phyloP scores from a whole-genome alignment of 2,797 vertebrate species.

The Falco concolor region DNA sequence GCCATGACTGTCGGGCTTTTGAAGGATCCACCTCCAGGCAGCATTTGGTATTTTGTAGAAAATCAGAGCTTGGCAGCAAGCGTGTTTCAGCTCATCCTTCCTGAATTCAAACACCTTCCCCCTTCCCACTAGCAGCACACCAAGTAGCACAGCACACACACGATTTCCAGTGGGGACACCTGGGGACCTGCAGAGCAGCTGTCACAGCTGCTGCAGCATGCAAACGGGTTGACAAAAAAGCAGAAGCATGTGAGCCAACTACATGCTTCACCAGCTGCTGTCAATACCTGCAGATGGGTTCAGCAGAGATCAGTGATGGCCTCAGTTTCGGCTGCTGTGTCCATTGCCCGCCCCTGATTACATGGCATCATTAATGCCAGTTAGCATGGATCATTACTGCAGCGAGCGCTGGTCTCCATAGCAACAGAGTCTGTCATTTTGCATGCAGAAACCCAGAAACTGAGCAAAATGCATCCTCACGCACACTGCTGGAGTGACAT shows the following conservation, averaged over 20 bases:
- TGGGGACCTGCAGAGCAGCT: neutral
- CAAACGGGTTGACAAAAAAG: neutral
- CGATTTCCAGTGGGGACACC: neutral
- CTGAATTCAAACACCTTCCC: neutral
- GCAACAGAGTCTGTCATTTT: neutral
- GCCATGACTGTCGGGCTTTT: rapidly evolving
- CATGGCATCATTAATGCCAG: neutral
- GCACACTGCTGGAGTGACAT: rapidly evolving
- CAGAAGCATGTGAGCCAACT: neutral
- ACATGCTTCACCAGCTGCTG: neutral
- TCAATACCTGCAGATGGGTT: neutral
- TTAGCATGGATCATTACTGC: neutral
- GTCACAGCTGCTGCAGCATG: neutral
- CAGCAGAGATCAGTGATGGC: neutral
- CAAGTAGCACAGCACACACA: neutral
- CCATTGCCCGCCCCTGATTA: neutral
- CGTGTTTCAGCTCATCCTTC: neutral
- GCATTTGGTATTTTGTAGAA: neutral
- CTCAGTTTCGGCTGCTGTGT: rapidly evolving
- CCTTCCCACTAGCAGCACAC: neutral
- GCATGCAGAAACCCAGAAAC: neutral
- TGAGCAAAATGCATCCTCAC: neutral
- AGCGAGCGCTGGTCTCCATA: neutral
- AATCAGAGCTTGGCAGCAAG: neutral
- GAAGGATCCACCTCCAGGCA: neutral